Base-by-base conservation (phyloP, 2,113 vertebrate genomes). In the Chloropsis cyanopogon region DNA sequence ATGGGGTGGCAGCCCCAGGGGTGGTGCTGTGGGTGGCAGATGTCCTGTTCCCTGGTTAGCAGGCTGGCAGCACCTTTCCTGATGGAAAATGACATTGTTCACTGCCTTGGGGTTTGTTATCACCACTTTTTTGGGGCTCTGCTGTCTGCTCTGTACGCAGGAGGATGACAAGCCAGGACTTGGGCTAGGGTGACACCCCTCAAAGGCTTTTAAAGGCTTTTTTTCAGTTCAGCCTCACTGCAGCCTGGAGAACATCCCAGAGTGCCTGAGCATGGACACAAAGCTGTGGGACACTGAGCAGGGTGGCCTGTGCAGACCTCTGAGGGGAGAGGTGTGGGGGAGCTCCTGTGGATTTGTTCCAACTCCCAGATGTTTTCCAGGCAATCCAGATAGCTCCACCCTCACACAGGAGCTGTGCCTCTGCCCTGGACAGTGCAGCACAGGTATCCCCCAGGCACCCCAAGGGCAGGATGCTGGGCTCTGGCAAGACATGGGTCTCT, bases 231-330 rank as follows among this genome's bases (percentile, higher is more conserved):
- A 50, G 49, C 53, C 42, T 68, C 52, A 21, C 12, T 11, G n/a
- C 5, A 85, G 37, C 54, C 75, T 28, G 21, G 39, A 29, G 68
- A 70, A 22, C 31, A 61, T 24, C 54, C 77, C 19, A 6, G 68
- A 33, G 24, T 1, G 1, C 37, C n/a, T 0, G 1, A 31, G 31
- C 1, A 3, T 0, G 7, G 35, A 42, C 18, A 23, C 24, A 31
- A 23, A 72, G 37, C 39, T 69, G 52, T 57, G 31, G 53, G 75
- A 46, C 1, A 5, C 47, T 66, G 56, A 2, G 11, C 16, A 37
- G 2, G 1, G 22, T 33, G 63, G 18, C 14, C 63, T 49, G 11
- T 31, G 56, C 44, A 73, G 37, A 23, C 17, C 26, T 42, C 59
- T 17, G 31, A 0, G 11, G 16, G 50, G 15, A 69, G 35, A 76